These are phyloP conservation scores for Sclerodermus sp. DNA, from an alignment of 2,888 invertebrate genomes.

Conservation along the genomic window DNA sequence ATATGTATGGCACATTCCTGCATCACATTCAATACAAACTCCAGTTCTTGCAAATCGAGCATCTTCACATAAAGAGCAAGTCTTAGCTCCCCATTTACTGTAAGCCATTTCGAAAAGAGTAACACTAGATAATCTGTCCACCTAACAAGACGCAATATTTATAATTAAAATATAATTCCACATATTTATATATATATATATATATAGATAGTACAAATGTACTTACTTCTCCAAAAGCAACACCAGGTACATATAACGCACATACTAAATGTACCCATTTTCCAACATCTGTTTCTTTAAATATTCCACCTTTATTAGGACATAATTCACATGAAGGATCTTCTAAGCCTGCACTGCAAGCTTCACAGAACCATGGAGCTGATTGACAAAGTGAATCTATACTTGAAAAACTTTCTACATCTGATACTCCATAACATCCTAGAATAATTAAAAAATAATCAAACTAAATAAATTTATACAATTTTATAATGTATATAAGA, in stretches of 20 bases:
- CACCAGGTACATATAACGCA: constrained; percentile 95
- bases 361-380: constrained; percentile 99
- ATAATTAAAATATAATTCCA: not conserved
- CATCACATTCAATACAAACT: constrained; percentile 96
- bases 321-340: constrained; percentile 94
- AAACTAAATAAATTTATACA: constrained; percentile 1
- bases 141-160: constrained; percentile 50
- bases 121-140: constrained; percentile 85
- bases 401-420: constrained; percentile 87
- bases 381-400: constrained; percentile 93
- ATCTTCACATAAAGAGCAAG: constrained; percentile 89
- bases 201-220: too few relatives aligned
- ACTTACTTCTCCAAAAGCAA: constrained; percentile 89
- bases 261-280: constrained; percentile 99
- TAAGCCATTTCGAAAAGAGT: constrained; percentile 98
- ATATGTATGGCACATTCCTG: constrained; percentile 95
- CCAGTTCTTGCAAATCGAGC: constrained; percentile 86
- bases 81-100: constrained; percentile 91
- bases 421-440: constrained; percentile 94
- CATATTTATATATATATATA: not conserved
- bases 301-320: constrained; percentile 88
- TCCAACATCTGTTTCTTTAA: constrained; percentile 95
- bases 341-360: constrained; percentile 87
- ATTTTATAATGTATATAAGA: not conserved
- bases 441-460: constrained; percentile 6